Percentiles rank a stretch among this genome's conserved stretches.
Conservation (phyloP, 2,888 invertebrate species). For the Lampropteryx suffumata region DNA sequence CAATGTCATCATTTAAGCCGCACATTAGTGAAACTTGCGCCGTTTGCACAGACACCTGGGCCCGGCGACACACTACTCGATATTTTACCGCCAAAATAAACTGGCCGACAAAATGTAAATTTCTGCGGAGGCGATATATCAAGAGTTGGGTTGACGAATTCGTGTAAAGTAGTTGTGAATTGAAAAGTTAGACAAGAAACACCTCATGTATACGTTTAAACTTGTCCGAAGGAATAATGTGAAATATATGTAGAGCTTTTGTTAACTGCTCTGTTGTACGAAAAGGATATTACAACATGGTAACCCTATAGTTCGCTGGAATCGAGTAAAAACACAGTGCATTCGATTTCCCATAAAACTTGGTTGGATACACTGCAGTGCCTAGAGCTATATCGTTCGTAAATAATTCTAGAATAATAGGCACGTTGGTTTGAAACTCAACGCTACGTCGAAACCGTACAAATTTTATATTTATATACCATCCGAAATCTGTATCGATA, state of each 20-base stretch:
- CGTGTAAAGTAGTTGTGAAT: slow-evolving; percentile 35
- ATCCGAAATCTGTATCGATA: slow-evolving; percentile 19
- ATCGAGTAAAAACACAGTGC: no score
- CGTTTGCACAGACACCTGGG: slow-evolving; percentile 75
- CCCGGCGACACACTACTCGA: slow-evolving; percentile 62
- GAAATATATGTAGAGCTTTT: no score
- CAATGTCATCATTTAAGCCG: slow-evolving; percentile 79
- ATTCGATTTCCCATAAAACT: no score
- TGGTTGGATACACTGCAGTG: background rate
- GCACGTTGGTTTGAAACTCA: background rate
- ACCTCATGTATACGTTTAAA: slow-evolving; percentile 19
- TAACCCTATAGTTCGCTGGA: no score
- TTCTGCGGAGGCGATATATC: slow-evolving; percentile 50
- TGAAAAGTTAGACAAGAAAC: slow-evolving; percentile 27
- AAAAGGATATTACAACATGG: no score
- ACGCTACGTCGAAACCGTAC: slow-evolving; percentile 3
- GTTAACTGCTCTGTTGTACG: no score
- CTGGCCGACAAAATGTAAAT: slow-evolving; percentile 63
- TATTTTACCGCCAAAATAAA: slow-evolving; percentile 68
- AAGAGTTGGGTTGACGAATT: slow-evolving; percentile 46
- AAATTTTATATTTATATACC: slow-evolving; percentile 16
- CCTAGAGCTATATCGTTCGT: background rate
- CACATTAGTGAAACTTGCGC: slow-evolving; percentile 79
- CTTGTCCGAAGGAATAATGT: slow-evolving; percentile 9
- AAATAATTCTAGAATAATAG: no score